Base-by-base conservation (phyloP, 2,797 vertebrate genomes). In the Cyclura pinguis region DNA sequence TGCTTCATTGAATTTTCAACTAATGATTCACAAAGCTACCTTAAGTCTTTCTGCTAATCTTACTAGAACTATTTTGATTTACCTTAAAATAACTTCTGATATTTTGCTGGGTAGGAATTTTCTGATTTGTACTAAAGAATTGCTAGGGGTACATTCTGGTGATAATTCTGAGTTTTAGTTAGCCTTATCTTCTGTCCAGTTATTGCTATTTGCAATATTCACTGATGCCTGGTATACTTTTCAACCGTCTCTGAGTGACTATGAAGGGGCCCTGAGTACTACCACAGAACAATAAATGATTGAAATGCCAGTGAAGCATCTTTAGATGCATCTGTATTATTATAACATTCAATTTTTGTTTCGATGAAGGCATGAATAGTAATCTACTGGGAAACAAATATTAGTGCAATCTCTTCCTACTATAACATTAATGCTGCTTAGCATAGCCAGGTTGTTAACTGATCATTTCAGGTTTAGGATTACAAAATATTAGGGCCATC, bases 351-450 rank as follows among this genome's bases (percentile, higher is more conserved):
- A 92, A 87, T 88, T 92, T 89, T 94, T 94, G 93, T 95, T 93
- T 94, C 83, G 50, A 88, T 32, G 85, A 85, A 64, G n/a, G 89
- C 94, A 88, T 90, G 88, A 91, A 93, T 82, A 74, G 89, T 91
- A 93, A 91, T 92, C 82, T 32, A 82, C 77, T 57, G 89, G 72
- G 88, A 93, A 84, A 91, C 95, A 93, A 91, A 94, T 85, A 94
- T 92, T 93, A 93, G 83, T 80, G 82, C 74, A 55, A 84, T 95
- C 89, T 96, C 94, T 90, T 94, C 96, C 93, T 93, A 94, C 81
- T 87, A 84, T 76, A 74, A 92, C 94, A 91, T 93, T 42, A 93
- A 91, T 88, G 73, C 87, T 0, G 18, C 84, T 91, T 81, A 22
- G 85, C 14, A 87, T 91, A 88, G 90, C 76, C 92, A 92, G 92